Base-by-base conservation (phyloP, 2,888 invertebrate genomes). In the Antheraea assamensis region DNA sequence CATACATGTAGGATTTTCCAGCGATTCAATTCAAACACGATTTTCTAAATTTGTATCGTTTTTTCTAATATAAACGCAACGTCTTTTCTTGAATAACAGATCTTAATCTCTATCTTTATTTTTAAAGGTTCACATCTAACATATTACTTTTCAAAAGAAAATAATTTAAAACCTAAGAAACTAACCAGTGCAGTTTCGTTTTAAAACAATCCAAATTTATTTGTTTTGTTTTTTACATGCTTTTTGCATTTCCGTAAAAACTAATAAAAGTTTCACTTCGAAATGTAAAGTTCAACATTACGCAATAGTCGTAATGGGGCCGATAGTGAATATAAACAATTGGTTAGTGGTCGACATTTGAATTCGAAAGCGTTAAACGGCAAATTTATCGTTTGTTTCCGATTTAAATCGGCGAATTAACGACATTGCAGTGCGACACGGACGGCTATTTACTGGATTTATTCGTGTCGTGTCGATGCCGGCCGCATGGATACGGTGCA, bases 331-430 rank as follows among this genome's bases (percentile, higher is more conserved):
- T 35, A 35, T 35, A 68, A 35, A 68, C 84, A 85, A 87, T 85
- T 85, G 79, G 79, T 68, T 73, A 77, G 81, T 75, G 82, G 82
- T 82, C 77, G 81, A 80, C 85, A 84, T 89, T 87, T 85, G 89
- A 87, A 90, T 89, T 87, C 88, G 89, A 89, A 90, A 89, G 88
- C 90, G 88, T 85, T 90, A 90, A 91, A 88, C 85, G 90, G 84
- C 80, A 82, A 91, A 93, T 92, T 91, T 91, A 93, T 92, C 88
- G 92, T 91, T 87, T 90, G 91, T 90, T 92, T 91, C 90, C 92
- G 92, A 93, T 92, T 92, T 90, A 90, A 93, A 92, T 92, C 91
- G 91, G 83, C 90, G 88, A 91, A 93, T 93, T 92, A 93, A 92
- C 92, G 90, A 88, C 90, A 86, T 86, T 85, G 89, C 86, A 81